Conservation (phyloP, 2,888 invertebrate species). For the Strigamia transsilvanica region DNA sequence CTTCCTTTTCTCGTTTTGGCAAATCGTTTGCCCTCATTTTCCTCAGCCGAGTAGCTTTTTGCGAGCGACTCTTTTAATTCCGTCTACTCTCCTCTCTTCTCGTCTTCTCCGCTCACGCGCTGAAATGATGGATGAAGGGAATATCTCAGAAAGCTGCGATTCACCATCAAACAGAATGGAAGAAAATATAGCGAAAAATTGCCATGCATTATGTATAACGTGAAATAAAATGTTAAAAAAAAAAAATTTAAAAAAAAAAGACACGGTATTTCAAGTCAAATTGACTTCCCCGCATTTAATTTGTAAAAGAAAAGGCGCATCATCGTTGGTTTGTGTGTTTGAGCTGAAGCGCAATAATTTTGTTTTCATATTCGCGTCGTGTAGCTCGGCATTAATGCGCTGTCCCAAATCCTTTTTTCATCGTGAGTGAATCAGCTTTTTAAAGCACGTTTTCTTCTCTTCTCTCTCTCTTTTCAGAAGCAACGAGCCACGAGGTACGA, state of each 20-base stretch:
- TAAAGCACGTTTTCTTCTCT: not conserved
- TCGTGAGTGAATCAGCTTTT: not conserved
- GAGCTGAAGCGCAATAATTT: not conserved
- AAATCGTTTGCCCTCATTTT: conserved; percentile 42
- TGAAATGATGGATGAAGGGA: not conserved
- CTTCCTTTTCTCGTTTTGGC: conserved; percentile 35
- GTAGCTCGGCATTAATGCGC: conserved; percentile 5
- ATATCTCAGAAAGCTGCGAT: conserved; percentile 4
- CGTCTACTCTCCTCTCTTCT: not conserved
- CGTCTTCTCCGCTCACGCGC: not conserved
- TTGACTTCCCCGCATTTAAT: not conserved
- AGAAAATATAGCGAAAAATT: not conserved
- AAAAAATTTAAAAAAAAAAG: not conserved
- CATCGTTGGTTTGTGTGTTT: not conserved
- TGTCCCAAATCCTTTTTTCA: conserved; percentile 1
- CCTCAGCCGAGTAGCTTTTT: conserved; percentile 6
- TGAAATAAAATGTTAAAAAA: not conserved
- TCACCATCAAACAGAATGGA: conserved; percentile 5
- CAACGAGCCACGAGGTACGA: conserved; percentile 10
- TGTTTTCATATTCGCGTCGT: conserved; percentile 22
- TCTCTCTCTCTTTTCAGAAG: not conserved
- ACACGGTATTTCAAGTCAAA: not conserved
- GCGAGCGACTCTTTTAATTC: conserved; percentile 36
- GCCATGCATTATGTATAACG: conserved; percentile 21
- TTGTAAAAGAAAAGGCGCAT: not conserved